These are phyloP conservation scores for Lepidocolaptes lacrymiger DNA, from an alignment of 2,797 vertebrate species.

Conservation along the genomic window DNA sequence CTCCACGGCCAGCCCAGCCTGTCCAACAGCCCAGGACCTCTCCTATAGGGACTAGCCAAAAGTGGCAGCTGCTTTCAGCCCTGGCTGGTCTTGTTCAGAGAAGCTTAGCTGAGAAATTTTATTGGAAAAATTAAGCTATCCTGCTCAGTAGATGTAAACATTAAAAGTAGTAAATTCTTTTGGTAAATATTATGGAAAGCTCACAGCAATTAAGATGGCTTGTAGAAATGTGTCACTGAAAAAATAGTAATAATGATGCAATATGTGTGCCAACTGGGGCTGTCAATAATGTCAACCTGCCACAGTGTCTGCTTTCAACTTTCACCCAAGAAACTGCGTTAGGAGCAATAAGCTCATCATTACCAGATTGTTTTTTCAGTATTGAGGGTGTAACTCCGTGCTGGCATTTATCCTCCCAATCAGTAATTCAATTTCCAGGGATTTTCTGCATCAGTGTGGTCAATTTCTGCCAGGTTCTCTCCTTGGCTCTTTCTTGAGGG, in stretches of 20 bases:
- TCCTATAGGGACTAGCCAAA: neutral
- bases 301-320: slow-evolving; percentile 16
- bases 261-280: neutral
- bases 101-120: neutral
- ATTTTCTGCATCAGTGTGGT: neutral
- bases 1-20: neutral
- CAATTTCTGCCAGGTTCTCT: neutral
- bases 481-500: neutral
- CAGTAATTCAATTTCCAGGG: neutral
- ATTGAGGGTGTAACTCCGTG: neutral
- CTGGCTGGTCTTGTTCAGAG: neutral
- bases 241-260: neutral
- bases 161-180: neutral
- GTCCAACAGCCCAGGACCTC: neutral
- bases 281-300: slow-evolving; percentile 8
- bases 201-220: neutral
- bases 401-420: neutral
- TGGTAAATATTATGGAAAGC: neutral
- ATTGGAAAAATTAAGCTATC: neutral
- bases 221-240: neutral
- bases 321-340: neutral
- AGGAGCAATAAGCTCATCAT: neutral
- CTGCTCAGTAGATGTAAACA: neutral
- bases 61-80: neutral
- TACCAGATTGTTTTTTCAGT: neutral